Conservation (phyloP, 92 coral and sea anemone genomes). For the Metridium senile region DNA sequence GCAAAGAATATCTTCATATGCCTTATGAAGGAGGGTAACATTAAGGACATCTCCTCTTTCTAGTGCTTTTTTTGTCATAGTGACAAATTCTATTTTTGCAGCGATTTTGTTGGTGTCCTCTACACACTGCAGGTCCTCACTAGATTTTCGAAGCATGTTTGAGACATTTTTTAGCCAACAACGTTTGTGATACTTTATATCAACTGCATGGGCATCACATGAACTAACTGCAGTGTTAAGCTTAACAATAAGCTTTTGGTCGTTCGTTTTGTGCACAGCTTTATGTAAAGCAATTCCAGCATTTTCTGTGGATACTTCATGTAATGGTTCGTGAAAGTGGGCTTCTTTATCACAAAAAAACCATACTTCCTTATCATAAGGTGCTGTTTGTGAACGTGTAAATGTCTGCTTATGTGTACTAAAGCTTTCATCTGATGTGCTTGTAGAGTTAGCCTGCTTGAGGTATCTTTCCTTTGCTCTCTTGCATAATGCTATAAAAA, state of each 20-base stretch:
- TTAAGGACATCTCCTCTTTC: no score
- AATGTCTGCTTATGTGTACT: constrained; percentile 16
- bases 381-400: constrained; percentile 68
- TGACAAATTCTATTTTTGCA: no score
- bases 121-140: no score
- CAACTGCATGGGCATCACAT: constrained; percentile 67
- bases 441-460: background rate
- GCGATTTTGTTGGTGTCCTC: no score
- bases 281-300: constrained; percentile 58
- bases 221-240: constrained; percentile 58
- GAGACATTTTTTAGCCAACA: constrained; percentile 64
- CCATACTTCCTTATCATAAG: constrained; percentile 54
- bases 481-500: constrained; percentile 24
- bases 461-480: constrained; percentile 40
- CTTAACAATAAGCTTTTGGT: constrained; percentile 59
- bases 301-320: constrained; percentile 48
- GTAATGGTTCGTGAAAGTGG: constrained; percentile 51
- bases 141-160: constrained; percentile 60
- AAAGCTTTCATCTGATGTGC: constrained; percentile 1
- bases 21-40: no score
- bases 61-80: no score
- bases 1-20: no score
- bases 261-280: constrained; percentile 45
- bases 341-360: constrained; percentile 62
- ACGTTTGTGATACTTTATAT: constrained; percentile 56